Evolutionary conservation across 2,113 vertebrate species (phyloP).

Genomic region (Naja naja): DNA sequence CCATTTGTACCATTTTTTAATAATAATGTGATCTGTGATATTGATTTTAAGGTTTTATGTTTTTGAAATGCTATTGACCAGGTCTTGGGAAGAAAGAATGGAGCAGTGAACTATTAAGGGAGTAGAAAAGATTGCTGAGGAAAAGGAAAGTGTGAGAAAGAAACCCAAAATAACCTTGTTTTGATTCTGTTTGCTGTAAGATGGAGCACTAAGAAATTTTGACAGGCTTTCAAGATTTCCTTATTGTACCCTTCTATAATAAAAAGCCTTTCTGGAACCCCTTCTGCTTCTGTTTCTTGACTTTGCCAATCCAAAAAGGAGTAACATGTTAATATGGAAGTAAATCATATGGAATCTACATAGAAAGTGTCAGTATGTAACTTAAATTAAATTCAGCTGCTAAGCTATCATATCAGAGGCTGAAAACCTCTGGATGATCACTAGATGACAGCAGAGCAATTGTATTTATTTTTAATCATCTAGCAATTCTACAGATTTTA

Average conservation of each 20-base stretch:
- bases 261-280: neutral
- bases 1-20: neutral
- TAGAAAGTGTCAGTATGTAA: neutral
- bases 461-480: neutral
- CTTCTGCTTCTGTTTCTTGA: neutral
- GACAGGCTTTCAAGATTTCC: neutral
- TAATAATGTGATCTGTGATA: neutral
- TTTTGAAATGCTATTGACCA: neutral
- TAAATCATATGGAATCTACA: neutral
- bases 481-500: neutral
- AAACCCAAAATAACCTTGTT: neutral
- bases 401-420: neutral
- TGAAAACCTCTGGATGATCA: neutral
- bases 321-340: neutral
- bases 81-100: neutral
- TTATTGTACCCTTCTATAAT: neutral
- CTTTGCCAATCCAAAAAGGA: neutral
- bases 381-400: neutral
- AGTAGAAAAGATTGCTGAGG: neutral
- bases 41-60: neutral
- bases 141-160: neutral
- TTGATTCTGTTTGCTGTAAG: neutral
- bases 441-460: neutral
- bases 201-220: neutral
- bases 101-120: neutral